These are phyloP conservation scores for Drosophila guanche DNA, from an alignment of 1,140 invertebrate species.

Conservation along the genomic window DNA sequence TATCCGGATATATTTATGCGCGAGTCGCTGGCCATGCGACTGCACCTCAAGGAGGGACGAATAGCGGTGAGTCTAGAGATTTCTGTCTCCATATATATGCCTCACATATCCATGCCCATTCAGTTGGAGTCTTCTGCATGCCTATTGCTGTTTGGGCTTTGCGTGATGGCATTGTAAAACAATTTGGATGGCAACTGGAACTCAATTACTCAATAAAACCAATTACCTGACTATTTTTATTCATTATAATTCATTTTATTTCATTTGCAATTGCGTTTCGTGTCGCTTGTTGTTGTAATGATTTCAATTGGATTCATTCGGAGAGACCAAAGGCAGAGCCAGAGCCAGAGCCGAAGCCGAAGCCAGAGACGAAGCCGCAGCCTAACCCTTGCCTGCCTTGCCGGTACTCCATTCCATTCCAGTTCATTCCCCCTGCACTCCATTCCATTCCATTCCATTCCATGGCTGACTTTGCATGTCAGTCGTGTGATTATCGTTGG, in stretches of 20 bases:
- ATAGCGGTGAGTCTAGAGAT: conserved; percentile 93
- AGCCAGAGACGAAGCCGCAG: neutral
- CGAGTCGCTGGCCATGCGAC: conserved; percentile 95
- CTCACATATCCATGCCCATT: too few relatives aligned
- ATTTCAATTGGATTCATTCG: conserved; percentile 71
- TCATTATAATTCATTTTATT: conserved; percentile 82
- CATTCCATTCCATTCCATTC: neutral
- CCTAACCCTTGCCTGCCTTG: conserved; percentile 26
- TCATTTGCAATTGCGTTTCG: conserved; percentile 83
- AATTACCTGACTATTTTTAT: conserved; percentile 81
- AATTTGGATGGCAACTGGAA: conserved; percentile 75
- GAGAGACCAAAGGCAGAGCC: neutral
- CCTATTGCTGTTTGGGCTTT: neutral
- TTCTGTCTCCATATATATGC: too few relatives aligned
- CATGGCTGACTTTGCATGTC: conserved; percentile 66
- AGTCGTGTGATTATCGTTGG: conserved; percentile 76
- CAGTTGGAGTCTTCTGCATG: too few relatives aligned
- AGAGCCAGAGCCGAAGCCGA: conserved; percentile 7
- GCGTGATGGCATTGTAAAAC: conserved; percentile 71
- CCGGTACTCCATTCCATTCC: neutral
- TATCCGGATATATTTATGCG: conserved; percentile 99
- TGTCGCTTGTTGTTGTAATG: conserved; percentile 78
- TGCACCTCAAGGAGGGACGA: conserved; percentile 98
- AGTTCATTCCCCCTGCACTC: conserved; percentile 5
- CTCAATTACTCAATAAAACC: conserved; percentile 81